A percentile compares a stretch with the other conserved stretches of the same genome.
Conservation (phyloP, 2,113 vertebrate species). For the Urocolius indicus region DNA sequence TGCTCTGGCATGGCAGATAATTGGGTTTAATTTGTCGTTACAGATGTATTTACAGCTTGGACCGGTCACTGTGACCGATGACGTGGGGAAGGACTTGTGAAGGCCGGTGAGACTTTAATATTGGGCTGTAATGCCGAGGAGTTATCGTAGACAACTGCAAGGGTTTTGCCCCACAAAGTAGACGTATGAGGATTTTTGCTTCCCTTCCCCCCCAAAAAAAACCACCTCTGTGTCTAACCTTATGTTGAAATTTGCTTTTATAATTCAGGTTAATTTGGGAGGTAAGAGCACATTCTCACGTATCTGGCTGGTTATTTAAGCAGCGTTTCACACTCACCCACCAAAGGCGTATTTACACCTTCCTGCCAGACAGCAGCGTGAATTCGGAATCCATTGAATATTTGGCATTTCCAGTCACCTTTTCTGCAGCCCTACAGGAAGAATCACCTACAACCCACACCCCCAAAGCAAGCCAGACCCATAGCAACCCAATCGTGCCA, state of each 20-base stretch:
- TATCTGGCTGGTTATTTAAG: neutral
- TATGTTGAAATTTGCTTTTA: neutral
- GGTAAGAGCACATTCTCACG: neutral
- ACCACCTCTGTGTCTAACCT: neutral
- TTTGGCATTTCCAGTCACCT: neutral
- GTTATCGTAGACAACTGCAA: neutral
- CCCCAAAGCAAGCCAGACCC: neutral
- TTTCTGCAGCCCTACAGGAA: neutral
- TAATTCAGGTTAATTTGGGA: neutral
- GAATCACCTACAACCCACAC: neutral
- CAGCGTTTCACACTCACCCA: neutral
- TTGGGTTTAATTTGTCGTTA: conserved; percentile 57
- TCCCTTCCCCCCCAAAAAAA: too few relatives aligned
- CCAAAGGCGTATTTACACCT: neutral
- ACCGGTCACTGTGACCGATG: neutral
- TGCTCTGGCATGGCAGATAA: conserved; percentile 24
- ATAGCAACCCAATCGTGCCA: neutral
- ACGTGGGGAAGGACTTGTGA: neutral
- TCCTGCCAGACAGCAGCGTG: neutral
- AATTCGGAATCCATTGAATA: neutral
- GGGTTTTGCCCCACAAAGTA: neutral
- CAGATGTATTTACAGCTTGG: conserved; percentile 23
- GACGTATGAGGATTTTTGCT: neutral
- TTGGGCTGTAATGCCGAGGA: neutral
- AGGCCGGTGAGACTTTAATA: neutral